Evolutionary conservation across 2,797 vertebrate species (phyloP).

Genomic region (Pachyuromys duprasi): DNA sequence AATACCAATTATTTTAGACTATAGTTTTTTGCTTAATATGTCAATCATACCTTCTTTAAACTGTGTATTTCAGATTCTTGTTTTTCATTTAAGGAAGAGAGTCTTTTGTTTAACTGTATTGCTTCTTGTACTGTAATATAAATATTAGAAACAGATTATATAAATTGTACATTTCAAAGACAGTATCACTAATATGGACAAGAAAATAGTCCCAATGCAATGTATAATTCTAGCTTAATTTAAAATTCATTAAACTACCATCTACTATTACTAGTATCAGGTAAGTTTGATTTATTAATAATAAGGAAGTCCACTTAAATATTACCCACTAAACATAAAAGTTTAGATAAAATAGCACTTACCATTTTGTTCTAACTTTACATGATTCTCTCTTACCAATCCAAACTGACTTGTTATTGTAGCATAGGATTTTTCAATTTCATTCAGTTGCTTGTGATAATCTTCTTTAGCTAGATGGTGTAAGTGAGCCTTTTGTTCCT

Average conservation of each 20-base stretch:
- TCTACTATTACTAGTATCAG: constrained; percentile 50
- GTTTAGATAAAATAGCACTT: constrained; percentile 77
- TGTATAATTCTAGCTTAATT: constrained; percentile 55
- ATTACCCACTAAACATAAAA: constrained; percentile 31
- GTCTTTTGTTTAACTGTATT: constrained; percentile 91
- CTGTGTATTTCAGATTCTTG: constrained; percentile 90
- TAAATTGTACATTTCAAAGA: constrained; percentile 54
- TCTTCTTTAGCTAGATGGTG: constrained; percentile 92
- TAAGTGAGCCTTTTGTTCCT: constrained; percentile 94
- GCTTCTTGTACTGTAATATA: constrained; percentile 92
- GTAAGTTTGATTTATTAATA: constrained; percentile 46
- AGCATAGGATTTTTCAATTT: constrained; percentile 92
- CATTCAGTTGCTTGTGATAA: constrained; percentile 93
- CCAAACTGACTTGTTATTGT: constrained; percentile 90
- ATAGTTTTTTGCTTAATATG: constrained; percentile 49
- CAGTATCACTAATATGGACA: constrained; percentile 46
- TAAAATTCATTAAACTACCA: constrained; percentile 36
- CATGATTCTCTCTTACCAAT: constrained; percentile 91
- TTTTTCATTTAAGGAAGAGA: constrained; percentile 90
- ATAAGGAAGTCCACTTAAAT: constrained; percentile 31
- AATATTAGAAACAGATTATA: constrained; percentile 54
- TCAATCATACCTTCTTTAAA: constrained; percentile 91
- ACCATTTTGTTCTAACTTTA: constrained; percentile 94
- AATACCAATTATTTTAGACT: constrained; percentile 51
- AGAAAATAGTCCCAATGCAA: constrained; percentile 9